These are phyloP conservation scores for Phytoseiulus persimilis DNA, from an alignment of 2,888 invertebrate genomes.

Conservation along the genomic window DNA sequence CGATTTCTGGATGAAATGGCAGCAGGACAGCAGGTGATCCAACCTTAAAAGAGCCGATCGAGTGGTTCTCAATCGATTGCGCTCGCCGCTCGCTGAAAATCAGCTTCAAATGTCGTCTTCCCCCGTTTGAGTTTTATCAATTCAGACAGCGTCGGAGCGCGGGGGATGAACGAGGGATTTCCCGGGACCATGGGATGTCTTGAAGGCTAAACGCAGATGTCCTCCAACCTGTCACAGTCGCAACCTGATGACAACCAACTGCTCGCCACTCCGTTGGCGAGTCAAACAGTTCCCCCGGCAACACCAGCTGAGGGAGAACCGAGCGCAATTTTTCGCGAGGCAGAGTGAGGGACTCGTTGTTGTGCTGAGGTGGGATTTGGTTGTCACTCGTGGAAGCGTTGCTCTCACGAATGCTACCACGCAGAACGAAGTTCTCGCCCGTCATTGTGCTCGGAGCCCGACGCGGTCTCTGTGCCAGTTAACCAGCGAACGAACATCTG, in stretches of 20 bases:
- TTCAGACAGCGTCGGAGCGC: background rate
- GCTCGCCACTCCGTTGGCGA: background rate
- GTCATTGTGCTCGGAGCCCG: no score
- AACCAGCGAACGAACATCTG: no score
- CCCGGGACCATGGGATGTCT: no score
- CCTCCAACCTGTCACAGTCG: background rate
- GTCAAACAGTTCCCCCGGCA: background rate
- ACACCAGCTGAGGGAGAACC: background rate
- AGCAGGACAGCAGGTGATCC: background rate
- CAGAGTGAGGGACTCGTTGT: no score
- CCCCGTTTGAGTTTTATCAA: background rate
- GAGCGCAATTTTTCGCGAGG: no score
- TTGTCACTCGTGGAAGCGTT: no score
- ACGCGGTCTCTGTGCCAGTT: no score
- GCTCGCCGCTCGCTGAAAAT: background rate
- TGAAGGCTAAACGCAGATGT: background rate
- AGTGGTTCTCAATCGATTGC: background rate
- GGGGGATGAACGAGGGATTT: background rate
- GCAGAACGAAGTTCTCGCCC: no score
- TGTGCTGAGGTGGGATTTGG: no score
- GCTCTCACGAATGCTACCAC: no score
- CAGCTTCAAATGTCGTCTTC: background rate
- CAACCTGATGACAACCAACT: background rate
- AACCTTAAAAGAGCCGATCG: no score
- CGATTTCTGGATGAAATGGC: no score